Base-by-base conservation (phyloP, 2,797 vertebrate species). In the Alfaro cultratus region DNA sequence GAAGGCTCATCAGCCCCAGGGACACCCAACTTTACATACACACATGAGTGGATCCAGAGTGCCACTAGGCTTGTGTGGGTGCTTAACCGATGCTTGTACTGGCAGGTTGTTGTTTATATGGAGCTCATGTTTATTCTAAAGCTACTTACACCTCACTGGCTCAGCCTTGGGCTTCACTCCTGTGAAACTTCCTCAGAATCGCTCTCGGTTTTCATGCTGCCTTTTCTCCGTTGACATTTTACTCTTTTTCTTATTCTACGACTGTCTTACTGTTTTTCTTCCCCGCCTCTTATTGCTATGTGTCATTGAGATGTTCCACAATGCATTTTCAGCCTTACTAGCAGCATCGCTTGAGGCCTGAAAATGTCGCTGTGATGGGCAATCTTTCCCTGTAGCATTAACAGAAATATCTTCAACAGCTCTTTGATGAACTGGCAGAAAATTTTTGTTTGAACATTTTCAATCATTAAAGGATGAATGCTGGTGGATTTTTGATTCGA, bases 111-210 rank as follows among this genome's bases (percentile, higher is more conserved):
- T 95, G 93, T 94, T 94, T 93, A 92, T 91, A 91, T 90, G 91
- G 80, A 90, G 88, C 92, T 94, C 91, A 93, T 95, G 94, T 95
- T 94, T 94, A 94, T 94, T 94, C 93, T 89, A 77, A 86, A 91
- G 88, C 90, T 89, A 18, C 91, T 88, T 89, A 83, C 91, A 93
- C 87, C 87, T 93, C 90, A 87, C 57, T 90, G 88, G 86, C 83
- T 93, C 83, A 79, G 93, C 93, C 91, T 88, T 75, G 1, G 92
- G 94, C 91, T 88, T 79, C 75, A 55, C 83, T 91, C 85, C 87
- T 87, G 88, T 90, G 84, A 87, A 91, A 85, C 91, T 91, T 86
- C 87, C 47, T 80, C 89, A 89, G 91, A 91, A 83, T 91, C 72
- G 51, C 77, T 76, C 76, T 76, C 73, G 83, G 68, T 82, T 85